Evolutionary conservation across 2,113 vertebrate genomes (phyloP), one percentile per base, ranked within the genome.

Genomic region (Mustela lutreola): DNA sequence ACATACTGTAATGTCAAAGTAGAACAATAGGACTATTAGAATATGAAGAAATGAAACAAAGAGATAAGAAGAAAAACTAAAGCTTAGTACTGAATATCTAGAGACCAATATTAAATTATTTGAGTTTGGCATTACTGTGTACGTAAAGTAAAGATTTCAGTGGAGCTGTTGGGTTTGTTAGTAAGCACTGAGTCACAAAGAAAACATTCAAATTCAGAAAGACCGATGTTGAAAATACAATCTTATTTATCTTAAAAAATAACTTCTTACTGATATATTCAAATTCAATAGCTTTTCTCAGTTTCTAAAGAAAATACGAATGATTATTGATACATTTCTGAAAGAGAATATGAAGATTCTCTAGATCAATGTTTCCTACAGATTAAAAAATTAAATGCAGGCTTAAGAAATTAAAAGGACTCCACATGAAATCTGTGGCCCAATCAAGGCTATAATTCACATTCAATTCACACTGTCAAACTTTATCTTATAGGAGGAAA

Each of bases 31-130:
- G 42, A 94, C 95, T 91, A 97, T 78, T 92, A 42, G 36, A 65
- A 67, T 2, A 63, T 73, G 31, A 95, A 93, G 79, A 36, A 90
- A 98, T 50, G 26, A 97, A 84, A 53, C 39, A 95, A 83, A 26
- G 56, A 89, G 33, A 84, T 82, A 75, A 62, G 82, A 92, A 21
- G 53, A 63, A 88, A 97, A 97, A 65, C 31, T 75, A 70, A 95
- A 95, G 0, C 39, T 90, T 48, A 90, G 79, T 67, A 48, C 42
- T 86, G 67, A 95, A 94, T 78, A 87, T 88, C 53, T 42, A 71
- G 45, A 75, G 45, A 4, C 0, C 53, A 73, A 79, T 79, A 75
- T 71, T 67, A 79, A 89, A 88, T 89, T 95, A 67, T 90, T 89
- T 95, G 62, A 92, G 73, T 89, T 24, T 24, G 24, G 39, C 67